A percentile compares a stretch with the other conserved stretches of the same genome.
Conservation (phyloP, 2,888 invertebrate genomes). For the Bellardia pandia region DNA sequence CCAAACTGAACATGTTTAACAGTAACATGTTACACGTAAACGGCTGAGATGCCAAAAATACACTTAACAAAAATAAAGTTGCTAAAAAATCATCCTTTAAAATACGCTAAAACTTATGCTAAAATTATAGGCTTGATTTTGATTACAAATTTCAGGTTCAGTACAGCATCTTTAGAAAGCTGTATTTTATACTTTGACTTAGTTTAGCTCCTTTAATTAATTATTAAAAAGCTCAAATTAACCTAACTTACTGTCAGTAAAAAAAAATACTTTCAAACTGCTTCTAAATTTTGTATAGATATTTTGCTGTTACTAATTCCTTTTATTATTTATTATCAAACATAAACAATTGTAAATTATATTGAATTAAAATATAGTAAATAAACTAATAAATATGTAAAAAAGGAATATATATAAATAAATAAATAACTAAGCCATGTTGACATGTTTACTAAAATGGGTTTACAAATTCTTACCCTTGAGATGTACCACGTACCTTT, state of each 20-base stretch:
- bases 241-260: not conserved
- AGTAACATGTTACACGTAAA: no score
- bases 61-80: no score
- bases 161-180: no score
- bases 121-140: no score
- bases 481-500: slow-evolving; percentile 70
- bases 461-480: slow-evolving; percentile 37
- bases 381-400: not conserved
- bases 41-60: no score
- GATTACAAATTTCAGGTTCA: no score
- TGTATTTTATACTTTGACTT: no score
- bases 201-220: no score
- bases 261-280: not conserved
- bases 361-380: not conserved
- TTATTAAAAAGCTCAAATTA: no score
- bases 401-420: not conserved
- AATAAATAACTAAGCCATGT: slow-evolving; percentile 12
- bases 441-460: not conserved
- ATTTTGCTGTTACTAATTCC: not conserved
- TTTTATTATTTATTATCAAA: slow-evolving; percentile 9
- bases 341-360: slow-evolving; percentile 43
- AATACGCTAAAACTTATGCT: no score
- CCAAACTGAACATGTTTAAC: no score
- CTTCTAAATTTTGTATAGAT: not conserved
- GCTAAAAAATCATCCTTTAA: no score